These are phyloP conservation scores for Acridotheres tristis DNA, from an alignment of 2,797 vertebrate species.

Conservation along the genomic window DNA sequence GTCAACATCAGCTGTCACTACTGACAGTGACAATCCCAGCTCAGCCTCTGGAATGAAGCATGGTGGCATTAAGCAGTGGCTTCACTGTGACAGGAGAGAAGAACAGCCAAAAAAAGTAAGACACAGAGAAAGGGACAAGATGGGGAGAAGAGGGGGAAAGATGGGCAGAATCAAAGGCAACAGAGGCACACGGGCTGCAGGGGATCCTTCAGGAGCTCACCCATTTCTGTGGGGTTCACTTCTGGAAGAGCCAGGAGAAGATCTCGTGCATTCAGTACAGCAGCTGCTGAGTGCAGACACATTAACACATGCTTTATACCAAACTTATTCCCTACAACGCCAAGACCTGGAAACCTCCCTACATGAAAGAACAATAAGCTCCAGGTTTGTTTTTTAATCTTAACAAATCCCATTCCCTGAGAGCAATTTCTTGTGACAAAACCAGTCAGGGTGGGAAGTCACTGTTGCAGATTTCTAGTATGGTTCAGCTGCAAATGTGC, in stretches of 20 bases:
- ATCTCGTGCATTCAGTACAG: background rate
- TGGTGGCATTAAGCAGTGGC: background rate
- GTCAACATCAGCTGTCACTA: background rate
- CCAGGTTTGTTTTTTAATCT: background rate
- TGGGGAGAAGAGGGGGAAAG: background rate
- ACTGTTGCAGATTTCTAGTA: background rate
- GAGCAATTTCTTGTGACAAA: background rate
- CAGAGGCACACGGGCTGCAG: background rate
- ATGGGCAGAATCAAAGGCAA: background rate
- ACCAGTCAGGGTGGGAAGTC: background rate
- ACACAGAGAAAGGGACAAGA: background rate
- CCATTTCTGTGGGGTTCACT: accelerated
- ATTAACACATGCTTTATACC: background rate
- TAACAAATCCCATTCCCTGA: background rate
- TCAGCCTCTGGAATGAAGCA: background rate
- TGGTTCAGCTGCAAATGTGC: background rate
- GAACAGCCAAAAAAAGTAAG: background rate
- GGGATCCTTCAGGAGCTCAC: background rate
- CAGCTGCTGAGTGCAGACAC: background rate
- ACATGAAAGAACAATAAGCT: background rate
- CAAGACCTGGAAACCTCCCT: background rate
- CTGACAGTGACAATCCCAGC: background rate
- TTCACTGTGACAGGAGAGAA: background rate
- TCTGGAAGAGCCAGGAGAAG: background rate
- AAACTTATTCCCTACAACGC: background rate